Base-by-base conservation (phyloP, 1,140 invertebrate species). In the Philotrypesis tridentata region DNA sequence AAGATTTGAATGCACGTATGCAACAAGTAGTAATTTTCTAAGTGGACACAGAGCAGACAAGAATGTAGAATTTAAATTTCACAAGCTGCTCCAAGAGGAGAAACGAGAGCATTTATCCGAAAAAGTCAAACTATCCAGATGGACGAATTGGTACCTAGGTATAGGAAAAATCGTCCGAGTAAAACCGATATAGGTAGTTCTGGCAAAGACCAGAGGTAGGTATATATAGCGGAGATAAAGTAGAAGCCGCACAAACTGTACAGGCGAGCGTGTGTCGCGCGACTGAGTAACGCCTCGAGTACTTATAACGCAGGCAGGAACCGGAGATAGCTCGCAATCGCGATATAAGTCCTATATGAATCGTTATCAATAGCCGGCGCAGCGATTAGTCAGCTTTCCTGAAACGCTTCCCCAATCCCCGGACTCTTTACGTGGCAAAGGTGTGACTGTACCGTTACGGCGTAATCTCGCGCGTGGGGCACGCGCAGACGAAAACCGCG, bases 371-470 rank as follows among this genome's bases (percentile, higher is more conserved):
- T 55, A 55, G 21, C 48, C 48, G 48, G 48, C 21, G n/a, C 48
- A 6, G 40, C 21, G 7, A 31, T 78, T 78, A 55, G 65, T 78
- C 65, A 70, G n/a, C n/a, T n/a, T n/a, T n/a, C 21, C n/a, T 3
- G 40, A 29, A 29, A n/a, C n/a, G n/a, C n/a, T n/a, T n/a, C n/a
- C 29, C 5, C 7, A 8, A 67, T n/a, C n/a, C n/a, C n/a, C n/a
- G n/a, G n/a, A n/a, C n/a, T n/a, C n/a, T n/a, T n/a, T n/a, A 74
- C 61, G 71, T 74, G 70, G 79, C 78, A 80, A 63, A 43, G 23
- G 55, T 71, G 29, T 29, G 71, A 74, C 55, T 43, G 55, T 80
- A 80, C 79, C 79, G 79, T 74, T 74, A 80, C 65, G 55, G 61
- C 23, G n/a, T 55, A 55, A 55, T n/a, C 17, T 25, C n/a, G 68